Conservation (phyloP, 1,140 invertebrate genomes). For the Eumaeus atala region DNA sequence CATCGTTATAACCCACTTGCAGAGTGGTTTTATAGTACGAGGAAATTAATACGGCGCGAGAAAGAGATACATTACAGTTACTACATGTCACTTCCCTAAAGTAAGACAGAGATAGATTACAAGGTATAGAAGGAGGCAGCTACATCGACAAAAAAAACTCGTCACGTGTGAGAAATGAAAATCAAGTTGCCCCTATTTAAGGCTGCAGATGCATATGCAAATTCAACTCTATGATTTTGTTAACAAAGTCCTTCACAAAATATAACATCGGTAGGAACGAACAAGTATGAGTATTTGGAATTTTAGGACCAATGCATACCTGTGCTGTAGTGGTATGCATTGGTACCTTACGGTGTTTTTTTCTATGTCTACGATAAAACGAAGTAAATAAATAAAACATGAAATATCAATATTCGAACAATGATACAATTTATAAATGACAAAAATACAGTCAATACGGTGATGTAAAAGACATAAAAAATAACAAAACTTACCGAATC, state of each 20-base stretch:
- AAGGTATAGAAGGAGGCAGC: conserved; percentile 31
- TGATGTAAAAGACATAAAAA: neutral
- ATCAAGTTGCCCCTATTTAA: conserved; percentile 13
- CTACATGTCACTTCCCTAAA: conserved; percentile 17
- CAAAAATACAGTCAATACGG: neutral
- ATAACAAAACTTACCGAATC: conserved; percentile 37
- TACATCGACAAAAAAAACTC: conserved; percentile 39
- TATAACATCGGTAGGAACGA: neutral
- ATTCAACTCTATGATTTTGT: neutral
- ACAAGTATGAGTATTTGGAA: neutral
- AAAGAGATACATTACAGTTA: conserved; percentile 26
- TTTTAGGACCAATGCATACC: conserved; percentile 6
- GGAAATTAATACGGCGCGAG: conserved; percentile 34
- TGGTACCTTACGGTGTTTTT: no score
- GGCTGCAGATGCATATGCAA: neutral
- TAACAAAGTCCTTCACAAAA: neutral
- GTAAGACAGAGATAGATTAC: conserved; percentile 28
- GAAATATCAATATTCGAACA: no score
- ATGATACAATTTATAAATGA: no score
- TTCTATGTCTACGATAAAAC: no score
- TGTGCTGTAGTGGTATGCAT: no score
- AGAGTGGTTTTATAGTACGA: conserved; percentile 38
- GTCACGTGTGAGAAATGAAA: conserved; percentile 43
- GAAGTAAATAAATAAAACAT: no score
- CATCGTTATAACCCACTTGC: conserved; percentile 21